Percentiles rank a stretch among this genome's conserved stretches.
These are phyloP conservation scores for Grapholita molesta DNA, from an alignment of 1,140 invertebrate species.

Conservation along the genomic window DNA sequence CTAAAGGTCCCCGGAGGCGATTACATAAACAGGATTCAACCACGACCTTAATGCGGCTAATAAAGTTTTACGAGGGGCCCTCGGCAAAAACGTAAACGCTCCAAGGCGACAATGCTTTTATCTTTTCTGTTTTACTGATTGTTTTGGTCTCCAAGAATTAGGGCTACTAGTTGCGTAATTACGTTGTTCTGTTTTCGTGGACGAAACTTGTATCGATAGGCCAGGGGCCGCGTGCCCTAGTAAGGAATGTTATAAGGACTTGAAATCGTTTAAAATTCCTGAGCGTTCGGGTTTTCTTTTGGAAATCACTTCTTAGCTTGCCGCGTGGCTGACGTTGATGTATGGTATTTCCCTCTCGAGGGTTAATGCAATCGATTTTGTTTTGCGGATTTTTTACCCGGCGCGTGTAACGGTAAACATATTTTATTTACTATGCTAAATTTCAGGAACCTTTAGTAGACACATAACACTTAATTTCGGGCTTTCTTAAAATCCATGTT, in stretches of 20 bases:
- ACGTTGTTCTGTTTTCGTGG: background rate
- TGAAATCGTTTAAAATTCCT: slow-evolving; percentile 49
- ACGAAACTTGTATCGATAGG: slow-evolving; percentile 4
- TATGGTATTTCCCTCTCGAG: slow-evolving; percentile 37
- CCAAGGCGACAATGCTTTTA: slow-evolving; percentile 75
- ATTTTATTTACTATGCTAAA: background rate
- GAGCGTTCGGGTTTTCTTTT: slow-evolving; percentile 39
- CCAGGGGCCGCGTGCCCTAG: background rate
- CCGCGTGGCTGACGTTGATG: slow-evolving; percentile 48
- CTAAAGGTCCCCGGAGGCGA: slow-evolving; percentile 70
- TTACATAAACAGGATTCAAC: slow-evolving; percentile 77
- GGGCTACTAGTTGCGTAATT: slow-evolving; percentile 30
- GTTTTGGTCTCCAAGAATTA: slow-evolving; percentile 63
- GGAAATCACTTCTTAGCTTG: slow-evolving; percentile 48
- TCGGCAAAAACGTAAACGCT: slow-evolving; percentile 71
- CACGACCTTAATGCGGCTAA: slow-evolving; percentile 76
- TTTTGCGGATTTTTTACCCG: slow-evolving; percentile 17
- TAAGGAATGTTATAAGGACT: slow-evolving; percentile 11
- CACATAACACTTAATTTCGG: no score
- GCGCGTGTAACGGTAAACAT: background rate
- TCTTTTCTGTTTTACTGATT: slow-evolving; percentile 74
- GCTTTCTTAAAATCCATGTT: no score
- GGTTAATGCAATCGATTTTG: slow-evolving; percentile 30
- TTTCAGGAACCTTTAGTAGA: no score
- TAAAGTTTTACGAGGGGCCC: slow-evolving; percentile 76